A percentile compares a stretch with the other conserved stretches of the same genome.
These are phyloP conservation scores for Actinia equina DNA, from an alignment of 64 coral and sea anemone genomes.

Conservation along the genomic window DNA sequence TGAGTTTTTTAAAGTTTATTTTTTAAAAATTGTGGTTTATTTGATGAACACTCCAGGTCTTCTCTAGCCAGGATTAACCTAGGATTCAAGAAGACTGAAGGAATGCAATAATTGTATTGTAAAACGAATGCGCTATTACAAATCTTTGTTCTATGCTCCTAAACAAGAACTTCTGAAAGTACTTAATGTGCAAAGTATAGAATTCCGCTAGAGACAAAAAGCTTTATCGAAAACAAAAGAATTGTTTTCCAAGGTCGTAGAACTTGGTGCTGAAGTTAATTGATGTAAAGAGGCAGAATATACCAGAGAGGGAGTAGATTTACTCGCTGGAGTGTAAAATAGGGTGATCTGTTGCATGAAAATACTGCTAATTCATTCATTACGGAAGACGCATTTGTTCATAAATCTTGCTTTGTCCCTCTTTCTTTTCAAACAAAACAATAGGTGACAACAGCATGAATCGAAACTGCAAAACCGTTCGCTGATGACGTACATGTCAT, in stretches of 20 bases:
- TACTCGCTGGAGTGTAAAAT: not conserved
- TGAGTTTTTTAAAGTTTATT: not conserved
- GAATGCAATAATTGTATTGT: slow-evolving; percentile 18
- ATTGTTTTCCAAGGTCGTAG: not conserved
- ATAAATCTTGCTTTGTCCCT: slow-evolving; percentile 5
- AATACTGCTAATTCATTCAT: slow-evolving; percentile 2
- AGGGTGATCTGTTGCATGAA: not conserved
- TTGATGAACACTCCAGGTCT: slow-evolving; percentile 8
- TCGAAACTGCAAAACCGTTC: not conserved
- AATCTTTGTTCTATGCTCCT: not conserved
- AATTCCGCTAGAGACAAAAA: not conserved
- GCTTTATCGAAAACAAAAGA: not conserved
- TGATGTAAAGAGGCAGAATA: not conserved
- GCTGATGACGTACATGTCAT: not conserved
- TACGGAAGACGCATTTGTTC: not conserved
- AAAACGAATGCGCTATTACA: not conserved
- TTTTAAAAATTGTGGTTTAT: not conserved
- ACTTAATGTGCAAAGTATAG: not conserved
- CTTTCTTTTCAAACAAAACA: slow-evolving; percentile 19
- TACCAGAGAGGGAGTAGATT: not conserved
- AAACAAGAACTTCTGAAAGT: not conserved
- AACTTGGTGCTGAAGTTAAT: not conserved
- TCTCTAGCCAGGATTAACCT: not conserved
- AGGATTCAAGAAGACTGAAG: not conserved
- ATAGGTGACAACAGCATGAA: slow-evolving; percentile 3